These are phyloP conservation scores for Nymphalis c-album DNA, from an alignment of 2,888 invertebrate species.

Conservation along the genomic window DNA sequence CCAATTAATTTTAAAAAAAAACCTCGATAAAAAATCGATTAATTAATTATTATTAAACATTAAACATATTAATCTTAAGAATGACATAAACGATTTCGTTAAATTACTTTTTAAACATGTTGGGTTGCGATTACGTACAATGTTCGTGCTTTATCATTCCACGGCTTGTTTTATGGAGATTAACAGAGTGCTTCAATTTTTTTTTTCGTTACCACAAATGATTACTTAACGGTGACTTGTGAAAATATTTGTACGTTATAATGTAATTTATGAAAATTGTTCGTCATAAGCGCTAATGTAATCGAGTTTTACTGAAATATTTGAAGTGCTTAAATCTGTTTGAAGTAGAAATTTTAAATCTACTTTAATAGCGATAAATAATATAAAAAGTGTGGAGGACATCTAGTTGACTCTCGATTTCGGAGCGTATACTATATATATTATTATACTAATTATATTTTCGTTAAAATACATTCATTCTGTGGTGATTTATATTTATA, in stretches of 20 bases:
- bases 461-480: too few relatives aligned
- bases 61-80: not conserved
- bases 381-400: too few relatives aligned
- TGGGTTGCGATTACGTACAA: constrained; percentile 38
- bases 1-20: too few relatives aligned
- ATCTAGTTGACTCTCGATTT: too few relatives aligned
- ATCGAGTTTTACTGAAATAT: not conserved
- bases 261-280: constrained; percentile 28
- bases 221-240: constrained; percentile 54
- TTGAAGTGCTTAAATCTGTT: not conserved
- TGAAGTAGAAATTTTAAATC: too few relatives aligned
- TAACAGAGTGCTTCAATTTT: constrained; percentile 49
- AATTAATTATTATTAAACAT: not conserved
- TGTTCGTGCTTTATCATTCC: constrained; percentile 60
- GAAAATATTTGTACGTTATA: constrained; percentile 39
- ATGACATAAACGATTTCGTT: constrained; percentile 4
- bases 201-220: constrained; percentile 47
- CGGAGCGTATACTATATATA: too few relatives aligned
- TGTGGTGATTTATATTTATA: too few relatives aligned
- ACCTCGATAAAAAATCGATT: too few relatives aligned
- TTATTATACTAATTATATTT: too few relatives aligned
- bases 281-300: not conserved
- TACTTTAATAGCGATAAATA: too few relatives aligned
- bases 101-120: constrained; percentile 33
- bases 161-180: constrained; percentile 53